phyloP scores from a whole-genome alignment of 1,140 invertebrate genomes.

The Cecropterus lyciades region DNA sequence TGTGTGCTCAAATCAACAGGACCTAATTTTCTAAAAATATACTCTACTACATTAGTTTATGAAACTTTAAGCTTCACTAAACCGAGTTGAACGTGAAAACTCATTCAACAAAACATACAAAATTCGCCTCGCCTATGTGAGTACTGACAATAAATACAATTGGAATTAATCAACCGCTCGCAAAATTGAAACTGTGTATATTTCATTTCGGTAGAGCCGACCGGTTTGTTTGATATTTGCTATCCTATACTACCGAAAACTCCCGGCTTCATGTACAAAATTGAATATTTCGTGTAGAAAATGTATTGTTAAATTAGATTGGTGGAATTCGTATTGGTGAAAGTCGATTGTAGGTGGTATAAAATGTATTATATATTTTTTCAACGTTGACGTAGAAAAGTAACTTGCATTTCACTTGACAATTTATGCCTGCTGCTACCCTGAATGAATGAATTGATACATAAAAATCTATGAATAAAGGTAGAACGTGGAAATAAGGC shows the following conservation, averaged over 20 bases:
- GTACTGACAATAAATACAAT: conserved; percentile 41
- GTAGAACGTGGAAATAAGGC: no score
- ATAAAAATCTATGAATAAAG: no score
- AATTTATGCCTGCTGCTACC: no score
- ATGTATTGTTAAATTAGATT: conserved; percentile 5
- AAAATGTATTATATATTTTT: neutral
- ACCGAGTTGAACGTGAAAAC: conserved; percentile 8
- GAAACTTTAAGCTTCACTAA: neutral
- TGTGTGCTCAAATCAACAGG: no score
- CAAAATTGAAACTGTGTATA: conserved; percentile 41
- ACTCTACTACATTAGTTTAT: no score
- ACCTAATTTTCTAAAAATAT: no score
- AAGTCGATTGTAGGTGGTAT: neutral
- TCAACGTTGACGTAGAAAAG: no score
- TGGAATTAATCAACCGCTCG: conserved; percentile 45
- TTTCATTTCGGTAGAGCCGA: conserved; percentile 28
- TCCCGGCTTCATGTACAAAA: conserved; percentile 1
- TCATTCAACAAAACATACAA: conserved; percentile 32
- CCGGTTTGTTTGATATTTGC: conserved; percentile 25
- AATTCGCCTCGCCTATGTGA: conserved; percentile 34
- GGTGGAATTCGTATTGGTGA: neutral
- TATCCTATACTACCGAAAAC: conserved; percentile 2
- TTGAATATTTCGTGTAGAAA: neutral
- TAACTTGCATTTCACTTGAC: no score
- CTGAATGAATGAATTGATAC: no score